Evolutionary conservation across 2,113 vertebrate species (phyloP), one percentile per base, ranked within the genome.

Genomic region (Columba janthina): DNA sequence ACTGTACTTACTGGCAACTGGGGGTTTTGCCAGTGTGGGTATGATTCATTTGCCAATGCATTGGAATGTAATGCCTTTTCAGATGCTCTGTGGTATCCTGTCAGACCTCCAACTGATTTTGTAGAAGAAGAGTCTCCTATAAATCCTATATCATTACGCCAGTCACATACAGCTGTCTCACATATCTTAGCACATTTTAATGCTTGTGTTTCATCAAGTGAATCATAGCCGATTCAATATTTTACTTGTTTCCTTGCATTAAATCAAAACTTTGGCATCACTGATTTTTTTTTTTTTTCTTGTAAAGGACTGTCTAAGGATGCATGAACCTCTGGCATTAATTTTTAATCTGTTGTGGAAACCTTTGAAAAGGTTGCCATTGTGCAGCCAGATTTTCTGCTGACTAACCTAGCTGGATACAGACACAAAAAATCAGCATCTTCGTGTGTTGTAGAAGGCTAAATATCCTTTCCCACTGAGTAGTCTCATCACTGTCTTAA

Each of bases 381-480:
- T 58, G n/a, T 60, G 32, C 5, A 21, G 38, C 17, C 34, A 53
- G 56, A 83, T 88, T 94, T 96, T 86, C 75, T 61, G 72, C 75
- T 90, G 64, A 84, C 38, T 90, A 90, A 88, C 34, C 26, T 81
- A 42, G 21, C 18, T 90, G 70, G 69, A 74, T 61, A 88, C 21
- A 78, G 60, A 84, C 36, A 48, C 5, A 53, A 88, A 90, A 75
- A 84, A 15, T n/a, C 67, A 71, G 7, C 51, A 84, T 69, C 53
- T 92, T 11, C 26, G 20, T 86, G 8, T 65, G 36, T 42, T 84
- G 53, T 50, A 81, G 75, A 71, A 84, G 17, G 21, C 48, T 73
- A 75, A 91, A 69, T 71, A 75, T 82, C 46, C 86, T 85, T 87
- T 87, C 88, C 92, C 31, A 58, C 65, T 78, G 85, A 69, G 57